phyloP scores from a whole-genome alignment of 1,140 invertebrate genomes.

The Dendrolimus kikuchii region DNA sequence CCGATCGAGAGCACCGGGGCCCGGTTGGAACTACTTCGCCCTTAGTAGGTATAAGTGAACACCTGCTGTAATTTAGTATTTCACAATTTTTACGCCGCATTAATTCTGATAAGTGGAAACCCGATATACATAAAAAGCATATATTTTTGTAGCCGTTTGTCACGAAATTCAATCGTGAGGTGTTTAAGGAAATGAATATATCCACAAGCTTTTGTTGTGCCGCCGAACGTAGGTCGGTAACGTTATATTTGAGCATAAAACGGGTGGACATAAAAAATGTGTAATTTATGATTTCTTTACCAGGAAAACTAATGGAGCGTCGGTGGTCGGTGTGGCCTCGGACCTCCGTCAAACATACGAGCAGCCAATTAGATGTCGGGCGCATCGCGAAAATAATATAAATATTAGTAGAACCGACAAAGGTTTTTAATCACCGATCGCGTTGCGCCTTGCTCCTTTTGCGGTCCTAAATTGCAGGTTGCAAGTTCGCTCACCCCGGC shows the following conservation, averaged over 20 bases:
- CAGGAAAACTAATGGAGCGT: constrained; percentile 64
- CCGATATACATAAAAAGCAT: neutral
- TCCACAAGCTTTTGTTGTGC: constrained; percentile 34
- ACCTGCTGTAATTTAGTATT: constrained; percentile 57
- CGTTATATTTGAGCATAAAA: constrained; percentile 48
- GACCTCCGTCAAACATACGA: constrained; percentile 44
- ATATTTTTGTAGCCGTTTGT: neutral
- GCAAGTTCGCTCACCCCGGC: constrained; percentile 63
- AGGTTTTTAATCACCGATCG: constrained; percentile 71
- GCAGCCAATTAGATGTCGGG: constrained; percentile 65
- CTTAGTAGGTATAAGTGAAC: constrained; percentile 10
- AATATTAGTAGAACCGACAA: constrained; percentile 72
- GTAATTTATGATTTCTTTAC: constrained; percentile 61
- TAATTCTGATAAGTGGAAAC: neutral
- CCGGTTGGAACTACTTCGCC: constrained; percentile 58
- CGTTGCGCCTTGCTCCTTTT: constrained; percentile 63
- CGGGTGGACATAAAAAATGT: constrained; percentile 46
- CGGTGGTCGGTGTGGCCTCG: constrained; percentile 39
- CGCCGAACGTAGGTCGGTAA: constrained; percentile 19
- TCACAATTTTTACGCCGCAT: constrained; percentile 46
- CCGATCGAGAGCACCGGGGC: constrained; percentile 46
- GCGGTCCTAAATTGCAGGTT: constrained; percentile 68
- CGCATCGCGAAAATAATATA: constrained; percentile 66
- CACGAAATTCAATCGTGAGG: constrained; percentile 9
- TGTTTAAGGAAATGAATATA: constrained; percentile 31